Base-by-base conservation (phyloP, 2,888 invertebrate genomes). In the Rutpela maculata region DNA sequence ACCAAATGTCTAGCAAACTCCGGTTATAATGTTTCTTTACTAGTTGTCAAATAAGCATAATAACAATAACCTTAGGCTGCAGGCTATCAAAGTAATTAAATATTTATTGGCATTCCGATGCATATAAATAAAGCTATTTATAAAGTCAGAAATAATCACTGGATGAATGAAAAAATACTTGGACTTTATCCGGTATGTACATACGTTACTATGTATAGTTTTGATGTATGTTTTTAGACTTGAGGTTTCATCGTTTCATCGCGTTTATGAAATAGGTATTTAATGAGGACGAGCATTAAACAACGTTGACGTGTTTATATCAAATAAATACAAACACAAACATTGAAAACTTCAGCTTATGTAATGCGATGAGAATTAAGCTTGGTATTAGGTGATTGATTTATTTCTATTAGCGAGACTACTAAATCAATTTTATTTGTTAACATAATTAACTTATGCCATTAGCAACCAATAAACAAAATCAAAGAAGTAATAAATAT, bases 101-200 rank as follows among this genome's bases (percentile, higher is more conserved):
- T 59, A 59, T 57, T 69, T 69, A 69, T 59, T 57, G 35, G 69
- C 69, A 69, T 69, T 69, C 69, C 69, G 35, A 59, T 69, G 69
- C 57, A 62, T 62, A 35, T 38, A 65, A 69, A 67, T 55, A 67
- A 56, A 50, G 55, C 55, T 59, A 69, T 69, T 57, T 57, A 59
- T 69, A 59, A 22, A 55, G 35, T 43, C 17, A 22, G 60, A 18
- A 69, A 57, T 69, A 69, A 69, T 57, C 22, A 17, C 18, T 35
- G 12, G 19, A 35, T 59, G 59, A 69, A 68, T 55, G 35, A 59
- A 68, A 68, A 69, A 69, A 69, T 38, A 69, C 59, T 1, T 69
- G 69, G 69, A 69, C 57, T 69, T 69, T 69, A 22, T 15, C 57
- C 17, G 18, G n/a, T 11, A 60, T 57, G 19, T n/a, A n/a, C n/a